Conservation (phyloP, 1,140 invertebrate species). For the Aradophagus sp. region DNA sequence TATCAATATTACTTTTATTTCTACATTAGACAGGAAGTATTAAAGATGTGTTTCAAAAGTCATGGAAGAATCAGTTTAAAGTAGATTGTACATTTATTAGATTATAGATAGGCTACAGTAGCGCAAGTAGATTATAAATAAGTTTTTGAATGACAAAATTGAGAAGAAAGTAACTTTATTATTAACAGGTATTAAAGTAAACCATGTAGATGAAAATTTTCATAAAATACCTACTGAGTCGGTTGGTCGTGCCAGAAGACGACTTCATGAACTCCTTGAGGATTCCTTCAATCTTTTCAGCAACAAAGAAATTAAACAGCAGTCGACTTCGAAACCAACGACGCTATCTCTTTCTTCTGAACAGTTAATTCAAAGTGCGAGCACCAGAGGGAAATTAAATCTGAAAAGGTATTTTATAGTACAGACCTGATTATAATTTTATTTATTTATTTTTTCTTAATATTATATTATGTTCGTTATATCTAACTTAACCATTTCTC, state of each 20-base stretch:
- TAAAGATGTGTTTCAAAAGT: too few species aligned
- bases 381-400: constrained; percentile 72
- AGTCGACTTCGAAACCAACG: constrained; percentile 35
- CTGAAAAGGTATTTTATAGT: constrained; percentile 69
- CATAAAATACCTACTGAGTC: constrained; percentile 62
- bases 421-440: too few species aligned
- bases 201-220: constrained; percentile 60
- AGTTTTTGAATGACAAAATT: too few species aligned
- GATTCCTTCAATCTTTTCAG: constrained; percentile 81
- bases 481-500: too few species aligned
- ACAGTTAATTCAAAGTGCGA: constrained; percentile 53
- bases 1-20: too few species aligned
- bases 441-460: too few species aligned
- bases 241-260: constrained; percentile 77
- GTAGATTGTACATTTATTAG: too few species aligned
- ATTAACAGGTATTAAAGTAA: constrained; percentile 28
- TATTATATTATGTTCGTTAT: too few species aligned
- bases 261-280: constrained; percentile 81
- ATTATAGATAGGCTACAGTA: too few species aligned
- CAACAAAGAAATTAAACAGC: constrained; percentile 71
- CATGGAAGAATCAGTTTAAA: too few species aligned
- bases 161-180: constrained; percentile 28
- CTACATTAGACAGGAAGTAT: too few species aligned
- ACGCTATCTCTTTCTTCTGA: constrained; percentile 54
- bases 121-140: too few species aligned